Percentiles rank a stretch among this genome's conserved stretches.
Conservation (phyloP, 2,113 vertebrate genomes). For the Paratilapia polleni region DNA sequence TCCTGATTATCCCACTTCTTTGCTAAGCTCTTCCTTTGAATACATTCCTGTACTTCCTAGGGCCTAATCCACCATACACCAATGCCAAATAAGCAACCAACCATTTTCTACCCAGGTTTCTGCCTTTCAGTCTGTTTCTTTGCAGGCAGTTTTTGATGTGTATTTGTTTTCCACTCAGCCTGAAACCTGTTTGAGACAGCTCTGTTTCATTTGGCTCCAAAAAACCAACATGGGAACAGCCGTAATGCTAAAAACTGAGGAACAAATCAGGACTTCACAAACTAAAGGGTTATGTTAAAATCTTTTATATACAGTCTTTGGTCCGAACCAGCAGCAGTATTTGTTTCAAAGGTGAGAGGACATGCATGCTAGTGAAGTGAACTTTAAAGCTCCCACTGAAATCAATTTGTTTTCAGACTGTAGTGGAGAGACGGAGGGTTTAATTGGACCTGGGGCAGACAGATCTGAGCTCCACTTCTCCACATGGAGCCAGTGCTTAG, state of each 20-base stretch:
- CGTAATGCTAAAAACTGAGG: neutral
- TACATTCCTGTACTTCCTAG: no score
- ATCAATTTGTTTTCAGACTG: neutral
- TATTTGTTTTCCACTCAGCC: no score
- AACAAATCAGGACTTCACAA: neutral
- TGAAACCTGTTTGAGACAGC: neutral
- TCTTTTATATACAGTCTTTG: no score
- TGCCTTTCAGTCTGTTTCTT: neutral
- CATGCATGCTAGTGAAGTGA: neutral
- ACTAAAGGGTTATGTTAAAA: neutral
- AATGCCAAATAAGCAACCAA: no score
- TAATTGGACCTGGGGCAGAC: neutral
- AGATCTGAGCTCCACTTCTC: neutral
- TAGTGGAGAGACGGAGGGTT: neutral
- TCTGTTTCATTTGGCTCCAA: no score
- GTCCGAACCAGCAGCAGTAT: neutral
- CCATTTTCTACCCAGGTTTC: neutral
- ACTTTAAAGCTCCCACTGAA: no score
- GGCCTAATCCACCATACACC: no score
- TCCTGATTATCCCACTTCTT: no score
- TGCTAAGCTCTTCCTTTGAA: no score
- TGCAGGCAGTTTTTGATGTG: neutral
- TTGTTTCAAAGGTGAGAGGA: neutral
- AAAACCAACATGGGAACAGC: neutral
- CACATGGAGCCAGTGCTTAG: neutral